Conservation (phyloP, 2,113 vertebrate species). For the Raja brachyura region DNA sequence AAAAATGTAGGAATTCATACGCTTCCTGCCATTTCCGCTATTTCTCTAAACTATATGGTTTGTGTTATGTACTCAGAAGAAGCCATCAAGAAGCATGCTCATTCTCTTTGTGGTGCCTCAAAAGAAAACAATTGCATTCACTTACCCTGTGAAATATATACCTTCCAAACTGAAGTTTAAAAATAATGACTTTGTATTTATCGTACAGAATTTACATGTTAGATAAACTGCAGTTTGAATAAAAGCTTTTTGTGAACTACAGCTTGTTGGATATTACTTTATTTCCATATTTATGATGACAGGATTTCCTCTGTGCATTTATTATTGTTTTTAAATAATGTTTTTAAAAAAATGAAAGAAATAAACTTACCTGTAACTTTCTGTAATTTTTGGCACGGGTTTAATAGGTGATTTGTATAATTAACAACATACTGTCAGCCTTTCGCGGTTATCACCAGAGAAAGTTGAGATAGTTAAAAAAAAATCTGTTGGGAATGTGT, state of each 20-base stretch:
- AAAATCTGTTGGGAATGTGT: not conserved
- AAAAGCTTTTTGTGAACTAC: not conserved
- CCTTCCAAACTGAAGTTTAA: not conserved
- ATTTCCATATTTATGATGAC: not conserved
- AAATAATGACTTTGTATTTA: not conserved
- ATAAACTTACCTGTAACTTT: not conserved
- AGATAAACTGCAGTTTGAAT: not conserved
- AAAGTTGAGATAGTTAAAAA: not conserved
- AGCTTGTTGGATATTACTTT: not conserved
- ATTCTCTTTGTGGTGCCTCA: not conserved
- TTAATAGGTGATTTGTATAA: conserved; percentile 1
- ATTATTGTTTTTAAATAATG: not conserved
- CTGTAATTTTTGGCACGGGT: not conserved
- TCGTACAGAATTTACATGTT: not conserved
- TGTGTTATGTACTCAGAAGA: not conserved
- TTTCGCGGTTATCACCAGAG: not conserved
- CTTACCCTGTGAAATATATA: not conserved
- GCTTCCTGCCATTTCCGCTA: conserved; percentile 31
- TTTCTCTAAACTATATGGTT: not conserved
- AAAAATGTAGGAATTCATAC: not conserved
- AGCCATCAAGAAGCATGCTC: conserved; percentile 13
- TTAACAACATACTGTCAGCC: too few species aligned
- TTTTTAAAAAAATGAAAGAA: not conserved
- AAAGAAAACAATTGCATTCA: conserved; percentile 12
- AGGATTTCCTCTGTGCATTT: conserved; percentile 12